Base-by-base conservation (phyloP, 1,140 invertebrate genomes). In the Psix sp. region DNA sequence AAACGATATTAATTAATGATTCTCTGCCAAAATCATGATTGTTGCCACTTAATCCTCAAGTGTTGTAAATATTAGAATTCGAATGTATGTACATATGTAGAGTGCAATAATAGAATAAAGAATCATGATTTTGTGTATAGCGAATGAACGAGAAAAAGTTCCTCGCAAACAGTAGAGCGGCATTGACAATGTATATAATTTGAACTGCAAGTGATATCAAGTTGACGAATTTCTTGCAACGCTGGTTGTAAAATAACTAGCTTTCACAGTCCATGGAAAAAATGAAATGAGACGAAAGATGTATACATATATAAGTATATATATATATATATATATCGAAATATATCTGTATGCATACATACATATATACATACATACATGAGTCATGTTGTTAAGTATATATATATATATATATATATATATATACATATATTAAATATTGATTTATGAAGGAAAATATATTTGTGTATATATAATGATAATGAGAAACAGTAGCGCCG, bases 91-190 rank as follows among this genome's bases (percentile, higher is more conserved):
- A 43, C 21, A 43, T 20, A 33, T 4, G 11, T 5, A 15, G 14
- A 2, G n/a, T 18, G 18, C 7, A 40, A n/a, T 9, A 40, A 11
- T 33, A 11, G 3, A 9, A 16, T 3, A 24, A 13, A 10, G 0
- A 21, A 51, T 63, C 57, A 57, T 62, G 56, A 62, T 67, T 62
- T 67, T 62, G 54, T 7, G 5, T 45, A 46, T 16, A 3, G 29
- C 24, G 36, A n/a, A 26, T 21, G 51, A 52, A 76, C 74, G 81
- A 82, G 81, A 76, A 82, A 83, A 83, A 82, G 82, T 83, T 82
- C 74, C 74, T 82, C 82, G 79, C 72, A 78, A 80, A 63, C 74
- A 65, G 56, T 77, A 75, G 68, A 77, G 66, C 74, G 71, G 52
- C 75, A 59, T 80, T 72, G 77, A 57, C 21, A 24, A 24, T 24